Evolutionary conservation across 2,113 vertebrate species (phyloP).

Genomic region (Pelmatolapia mariae): DNA sequence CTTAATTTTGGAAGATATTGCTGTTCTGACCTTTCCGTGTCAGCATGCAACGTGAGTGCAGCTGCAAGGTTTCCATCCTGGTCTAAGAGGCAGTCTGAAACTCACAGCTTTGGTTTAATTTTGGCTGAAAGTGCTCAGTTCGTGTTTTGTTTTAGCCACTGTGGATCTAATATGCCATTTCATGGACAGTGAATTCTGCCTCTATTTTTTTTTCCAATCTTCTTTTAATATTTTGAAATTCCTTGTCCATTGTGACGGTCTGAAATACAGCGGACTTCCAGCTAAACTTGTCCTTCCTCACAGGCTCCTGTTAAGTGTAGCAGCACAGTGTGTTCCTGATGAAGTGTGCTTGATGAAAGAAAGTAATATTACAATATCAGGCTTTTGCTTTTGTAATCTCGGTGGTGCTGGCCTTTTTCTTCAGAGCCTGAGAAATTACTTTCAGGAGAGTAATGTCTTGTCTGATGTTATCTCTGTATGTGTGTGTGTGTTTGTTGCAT

Average conservation of each 20-base stretch:
- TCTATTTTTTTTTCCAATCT: neutral
- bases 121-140: neutral
- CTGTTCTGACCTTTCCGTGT: constrained; percentile 26
- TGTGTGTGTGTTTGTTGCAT: neutral
- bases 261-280: neutral
- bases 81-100: neutral
- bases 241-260: neutral
- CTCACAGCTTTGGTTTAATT: neutral
- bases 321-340: neutral
- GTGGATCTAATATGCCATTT: constrained; percentile 5
- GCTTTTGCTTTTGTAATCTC: neutral
- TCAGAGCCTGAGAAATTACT: neutral
- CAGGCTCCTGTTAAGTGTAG: neutral
- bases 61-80: neutral
- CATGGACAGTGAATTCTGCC: neutral
- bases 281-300: neutral
- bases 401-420: neutral
- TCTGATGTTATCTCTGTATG: neutral
- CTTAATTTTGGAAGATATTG: constrained; percentile 23
- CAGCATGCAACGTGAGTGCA: neutral
- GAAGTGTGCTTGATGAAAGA: neutral
- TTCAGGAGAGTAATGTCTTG: neutral
- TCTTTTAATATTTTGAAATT: constrained; percentile 5
- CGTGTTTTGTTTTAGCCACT: neutral
- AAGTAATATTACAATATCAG: neutral